These are phyloP conservation scores for Orthonychiurus folsomi DNA, from an alignment of 2,888 invertebrate species.

Conservation along the genomic window DNA sequence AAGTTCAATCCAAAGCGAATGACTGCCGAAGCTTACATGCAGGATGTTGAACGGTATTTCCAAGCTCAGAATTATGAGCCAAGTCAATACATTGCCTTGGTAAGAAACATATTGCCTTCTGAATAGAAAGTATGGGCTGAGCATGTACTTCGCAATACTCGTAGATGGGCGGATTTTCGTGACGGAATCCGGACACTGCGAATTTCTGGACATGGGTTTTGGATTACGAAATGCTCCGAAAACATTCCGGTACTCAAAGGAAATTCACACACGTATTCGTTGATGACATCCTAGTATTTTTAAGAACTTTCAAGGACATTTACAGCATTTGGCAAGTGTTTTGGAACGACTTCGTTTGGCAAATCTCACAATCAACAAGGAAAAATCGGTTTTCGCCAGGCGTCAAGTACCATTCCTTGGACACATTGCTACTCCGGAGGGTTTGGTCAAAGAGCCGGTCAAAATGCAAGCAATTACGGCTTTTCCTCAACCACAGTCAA, in stretches of 20 bases:
- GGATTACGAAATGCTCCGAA: conserved; percentile 23
- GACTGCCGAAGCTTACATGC: background rate
- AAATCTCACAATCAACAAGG: conserved; percentile 15
- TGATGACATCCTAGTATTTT: conserved; percentile 18
- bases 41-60: background rate
- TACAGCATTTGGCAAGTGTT: conserved; percentile 15
- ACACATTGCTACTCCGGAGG: conserved; percentile 20
- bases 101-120: background rate
- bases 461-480: conserved; percentile 24
- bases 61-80: background rate
- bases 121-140: background rate
- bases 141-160: background rate
- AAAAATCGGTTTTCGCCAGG: conserved; percentile 12
- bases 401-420: conserved; percentile 19
- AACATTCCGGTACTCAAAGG: conserved; percentile 23
- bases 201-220: conserved; percentile 22
- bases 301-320: conserved; percentile 15
- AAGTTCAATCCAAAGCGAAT: background rate
- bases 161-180: conserved; percentile 16
- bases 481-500: conserved; percentile 23
- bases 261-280: conserved; percentile 15
- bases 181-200: conserved; percentile 18
- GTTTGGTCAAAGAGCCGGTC: conserved; percentile 17
- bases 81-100: background rate
- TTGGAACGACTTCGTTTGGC: conserved; percentile 15